These are phyloP conservation scores for Eupleurogrammus muticus DNA, from an alignment of 2,797 vertebrate species.

Conservation along the genomic window DNA sequence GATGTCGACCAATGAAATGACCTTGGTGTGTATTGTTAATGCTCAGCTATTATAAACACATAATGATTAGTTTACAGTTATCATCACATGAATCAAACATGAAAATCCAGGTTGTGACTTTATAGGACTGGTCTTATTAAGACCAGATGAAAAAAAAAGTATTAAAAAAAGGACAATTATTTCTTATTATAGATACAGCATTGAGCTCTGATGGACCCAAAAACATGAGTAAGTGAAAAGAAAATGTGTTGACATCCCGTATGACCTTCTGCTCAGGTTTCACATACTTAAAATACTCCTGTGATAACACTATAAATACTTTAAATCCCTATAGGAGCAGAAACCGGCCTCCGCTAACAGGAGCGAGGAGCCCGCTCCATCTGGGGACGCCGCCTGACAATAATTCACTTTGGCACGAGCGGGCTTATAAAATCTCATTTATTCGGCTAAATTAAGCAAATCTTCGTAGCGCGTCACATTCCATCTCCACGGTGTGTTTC, in stretches of 20 bases:
- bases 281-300: background rate
- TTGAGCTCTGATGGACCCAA: too few relatives aligned
- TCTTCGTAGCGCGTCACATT: slow-evolving; percentile 62
- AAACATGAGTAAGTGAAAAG: background rate
- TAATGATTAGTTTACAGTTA: background rate
- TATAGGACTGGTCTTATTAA: too few relatives aligned
- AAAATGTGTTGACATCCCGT: background rate
- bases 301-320: background rate
- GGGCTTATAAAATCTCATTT: slow-evolving; percentile 72
- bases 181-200: background rate
- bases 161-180: background rate
- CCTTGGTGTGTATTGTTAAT: too few relatives aligned
- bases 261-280: background rate
- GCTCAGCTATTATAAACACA: background rate
- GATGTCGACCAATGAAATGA: too few relatives aligned
- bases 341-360: slow-evolving; percentile 31
- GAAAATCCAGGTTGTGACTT: background rate
- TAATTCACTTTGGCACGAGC: slow-evolving; percentile 49
- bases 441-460: slow-evolving; percentile 73
- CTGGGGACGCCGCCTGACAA: slow-evolving; percentile 45
- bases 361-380: slow-evolving; percentile 11
- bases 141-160: too few relatives aligned
- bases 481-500: slow-evolving; percentile 54
- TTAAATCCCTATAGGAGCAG: slow-evolving; percentile 1
- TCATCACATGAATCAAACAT: background rate